Base-by-base conservation (phyloP, 2,888 invertebrate species). In the Coenonympha glycerion region DNA sequence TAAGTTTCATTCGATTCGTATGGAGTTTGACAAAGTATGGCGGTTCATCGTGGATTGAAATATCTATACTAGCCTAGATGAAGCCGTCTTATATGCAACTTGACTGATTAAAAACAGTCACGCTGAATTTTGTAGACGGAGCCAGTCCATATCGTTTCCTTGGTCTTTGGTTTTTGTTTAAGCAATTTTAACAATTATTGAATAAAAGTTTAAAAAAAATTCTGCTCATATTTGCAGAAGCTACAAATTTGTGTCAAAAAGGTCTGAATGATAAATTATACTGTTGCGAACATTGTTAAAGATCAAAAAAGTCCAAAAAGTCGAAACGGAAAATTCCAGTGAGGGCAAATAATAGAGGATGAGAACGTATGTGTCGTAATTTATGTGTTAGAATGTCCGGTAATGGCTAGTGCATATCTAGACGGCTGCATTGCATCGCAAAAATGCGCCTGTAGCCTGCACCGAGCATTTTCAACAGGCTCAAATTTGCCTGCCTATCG, bases 341-440 rank as follows among this genome's bases (percentile, higher is more conserved):
- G 45, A 33, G 24, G 33, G 45, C 77, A 73, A 82, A 79, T 82
- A 79, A 79, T 76, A 76, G 76, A 62, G 76, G 72, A 71, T 72
- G 70, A 73, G 76, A 79, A 70, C 75, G 77, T 71, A 71, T 76
- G 76, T 74, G 76, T 73, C 73, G 71, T 79, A 74, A 81, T 82
- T 80, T 81, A 79, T 79, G 75, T 77, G 69, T 68, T 69, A 74
- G 33, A 79, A 78, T 77, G 76, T 71, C 69, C 69, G 11, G 8
- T 33, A 45, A 45, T 13, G 22, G 22, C 33, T n/a, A 33, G 33
- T 24, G 33, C 33, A 24, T 24, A 45, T 34, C 15, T 22, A 24
- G 28, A 19, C 15, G 24, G 6, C 15, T 15, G 24, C 15, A 16
- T 24, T 16, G 39, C 13, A 24, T 13, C 19, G 24, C 24, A 40